Percentiles rank a stretch among this genome's conserved stretches.
Conservation (phyloP, 1,140 invertebrate genomes). For the Trichoplusia ni region DNA sequence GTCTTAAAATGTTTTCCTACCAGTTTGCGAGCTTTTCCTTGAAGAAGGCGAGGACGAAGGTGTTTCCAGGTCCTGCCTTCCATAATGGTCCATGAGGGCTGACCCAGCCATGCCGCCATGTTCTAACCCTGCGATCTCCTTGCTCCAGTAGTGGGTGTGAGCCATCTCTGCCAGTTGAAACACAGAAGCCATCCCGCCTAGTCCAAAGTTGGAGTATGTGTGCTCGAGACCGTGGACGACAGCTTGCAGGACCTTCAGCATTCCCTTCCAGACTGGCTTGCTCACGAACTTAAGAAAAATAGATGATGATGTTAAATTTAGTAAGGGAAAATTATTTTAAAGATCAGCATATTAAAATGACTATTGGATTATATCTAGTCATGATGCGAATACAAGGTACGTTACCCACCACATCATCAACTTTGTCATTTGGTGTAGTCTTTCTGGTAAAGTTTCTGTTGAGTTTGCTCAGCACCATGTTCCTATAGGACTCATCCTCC, state of each 20-base stretch:
- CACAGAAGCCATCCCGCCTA: constrained; percentile 98
- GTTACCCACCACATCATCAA: constrained; percentile 96
- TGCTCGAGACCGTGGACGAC: constrained; percentile 95
- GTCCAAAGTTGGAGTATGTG: constrained; percentile 95
- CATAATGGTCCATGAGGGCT: constrained; percentile 53
- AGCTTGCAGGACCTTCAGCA: constrained; percentile 95
- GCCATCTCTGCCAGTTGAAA: constrained; percentile 98
- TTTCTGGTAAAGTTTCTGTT: constrained; percentile 97
- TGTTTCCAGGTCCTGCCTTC: constrained; percentile 62
- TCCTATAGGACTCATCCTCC: constrained; percentile 99
- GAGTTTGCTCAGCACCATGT: constrained; percentile 96
- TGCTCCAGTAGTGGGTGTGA: constrained; percentile 99
- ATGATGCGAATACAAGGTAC: too few relatives aligned
- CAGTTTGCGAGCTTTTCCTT: constrained; percentile 77
- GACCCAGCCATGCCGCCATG: constrained; percentile 80
- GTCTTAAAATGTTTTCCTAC: constrained; percentile 44
- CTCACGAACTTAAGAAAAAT: constrained; percentile 87
- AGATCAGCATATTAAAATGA: too few relatives aligned
- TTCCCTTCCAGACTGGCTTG: constrained; percentile 97
- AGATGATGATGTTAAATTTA: background rate
- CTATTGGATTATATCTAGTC: too few relatives aligned
- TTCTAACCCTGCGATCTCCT: constrained; percentile 86
- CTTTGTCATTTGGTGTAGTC: constrained; percentile 96
- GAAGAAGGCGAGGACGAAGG: constrained; percentile 74
- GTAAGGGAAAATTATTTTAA: too few relatives aligned